Percentiles rank a stretch among this genome's conserved stretches.
Evolutionary conservation across 2,888 invertebrate species (phyloP).

Genomic region (Atrina japonica): DNA sequence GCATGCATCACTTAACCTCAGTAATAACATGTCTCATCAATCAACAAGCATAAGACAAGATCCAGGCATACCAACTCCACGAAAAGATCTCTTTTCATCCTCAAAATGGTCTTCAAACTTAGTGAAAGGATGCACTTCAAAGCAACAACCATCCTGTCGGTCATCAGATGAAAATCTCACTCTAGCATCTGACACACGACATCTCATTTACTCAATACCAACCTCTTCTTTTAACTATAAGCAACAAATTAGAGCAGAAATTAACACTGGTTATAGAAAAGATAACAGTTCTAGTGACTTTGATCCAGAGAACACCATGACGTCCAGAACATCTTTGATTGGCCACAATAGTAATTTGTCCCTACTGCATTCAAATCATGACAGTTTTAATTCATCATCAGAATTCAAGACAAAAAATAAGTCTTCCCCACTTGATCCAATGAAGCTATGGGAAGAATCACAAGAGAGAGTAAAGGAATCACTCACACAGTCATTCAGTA

Average conservation of each 20-base stretch:
- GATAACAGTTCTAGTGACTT: no score
- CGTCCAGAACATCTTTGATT: no score
- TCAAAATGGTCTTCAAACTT: no score
- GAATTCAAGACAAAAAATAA: slow-evolving; percentile 23
- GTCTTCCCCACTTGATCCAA: slow-evolving; percentile 62
- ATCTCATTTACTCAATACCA: no score
- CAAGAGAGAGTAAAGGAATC: slow-evolving; percentile 25
- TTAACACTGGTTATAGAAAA: no score
- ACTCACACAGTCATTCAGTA: slow-evolving; percentile 18
- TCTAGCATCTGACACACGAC: slow-evolving; percentile 33
- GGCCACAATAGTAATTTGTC: no score
- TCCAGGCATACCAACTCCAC: no score
- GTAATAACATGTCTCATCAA: slow-evolving; percentile 15
- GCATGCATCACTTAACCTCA: slow-evolving; percentile 58
- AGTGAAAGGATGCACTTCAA: no score
- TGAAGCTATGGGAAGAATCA: slow-evolving; percentile 57
- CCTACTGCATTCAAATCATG: background rate
- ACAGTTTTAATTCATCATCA: slow-evolving; percentile 20
- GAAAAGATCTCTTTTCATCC: no score
- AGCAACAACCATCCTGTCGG: slow-evolving; percentile 3
- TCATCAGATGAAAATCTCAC: slow-evolving; percentile 46
- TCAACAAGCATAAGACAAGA: slow-evolving; percentile 4
- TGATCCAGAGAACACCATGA: no score
- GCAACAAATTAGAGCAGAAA: no score
- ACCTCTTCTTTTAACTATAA: no score